phyloP scores from a whole-genome alignment of 2,888 invertebrate species.

The Watsonalla binaria region DNA sequence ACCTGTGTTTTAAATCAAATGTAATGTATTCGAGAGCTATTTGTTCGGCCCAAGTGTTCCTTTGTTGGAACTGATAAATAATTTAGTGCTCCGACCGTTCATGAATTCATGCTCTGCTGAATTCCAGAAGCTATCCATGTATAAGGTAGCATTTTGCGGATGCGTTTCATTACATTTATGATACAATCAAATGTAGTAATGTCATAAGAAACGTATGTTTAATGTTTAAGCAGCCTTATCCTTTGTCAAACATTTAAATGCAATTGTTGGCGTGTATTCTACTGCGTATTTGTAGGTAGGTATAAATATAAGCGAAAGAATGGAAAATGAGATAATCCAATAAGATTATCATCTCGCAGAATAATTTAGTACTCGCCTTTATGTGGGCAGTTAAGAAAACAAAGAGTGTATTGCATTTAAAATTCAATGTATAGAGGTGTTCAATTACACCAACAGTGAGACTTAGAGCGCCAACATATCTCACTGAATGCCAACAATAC shows the following conservation, averaged over 20 bases:
- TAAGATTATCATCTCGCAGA: slow-evolving; percentile 26
- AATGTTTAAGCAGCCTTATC: slow-evolving; percentile 30
- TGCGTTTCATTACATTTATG: slow-evolving; percentile 32
- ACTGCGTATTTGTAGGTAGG: slow-evolving; percentile 11
- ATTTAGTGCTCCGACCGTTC: slow-evolving; percentile 40
- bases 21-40: slow-evolving; percentile 48
- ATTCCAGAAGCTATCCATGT: slow-evolving; percentile 40
- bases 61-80: slow-evolving; percentile 61
- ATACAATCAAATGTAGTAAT: slow-evolving; percentile 32
- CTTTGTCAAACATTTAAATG: slow-evolving; percentile 25
- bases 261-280: slow-evolving; percentile 18
- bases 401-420: slow-evolving; percentile 58
- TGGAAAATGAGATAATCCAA: slow-evolving; percentile 29
- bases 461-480: slow-evolving; percentile 23
- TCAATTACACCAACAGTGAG: slow-evolving; percentile 50
- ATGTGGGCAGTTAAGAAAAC: slow-evolving; percentile 40
- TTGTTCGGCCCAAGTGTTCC: slow-evolving; percentile 50
- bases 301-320: slow-evolving; percentile 11
- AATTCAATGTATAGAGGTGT: slow-evolving; percentile 57
- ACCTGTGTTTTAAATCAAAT: slow-evolving; percentile 67
- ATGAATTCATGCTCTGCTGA: slow-evolving; percentile 46
- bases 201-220: slow-evolving; percentile 30
- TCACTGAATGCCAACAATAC: neutral
- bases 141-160: slow-evolving; percentile 28
- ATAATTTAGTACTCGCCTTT: slow-evolving; percentile 31